Evolutionary conservation across 2,113 vertebrate genomes (phyloP), one percentile per base, ranked within the genome.

Genomic region (Pongo pygmaeus): DNA sequence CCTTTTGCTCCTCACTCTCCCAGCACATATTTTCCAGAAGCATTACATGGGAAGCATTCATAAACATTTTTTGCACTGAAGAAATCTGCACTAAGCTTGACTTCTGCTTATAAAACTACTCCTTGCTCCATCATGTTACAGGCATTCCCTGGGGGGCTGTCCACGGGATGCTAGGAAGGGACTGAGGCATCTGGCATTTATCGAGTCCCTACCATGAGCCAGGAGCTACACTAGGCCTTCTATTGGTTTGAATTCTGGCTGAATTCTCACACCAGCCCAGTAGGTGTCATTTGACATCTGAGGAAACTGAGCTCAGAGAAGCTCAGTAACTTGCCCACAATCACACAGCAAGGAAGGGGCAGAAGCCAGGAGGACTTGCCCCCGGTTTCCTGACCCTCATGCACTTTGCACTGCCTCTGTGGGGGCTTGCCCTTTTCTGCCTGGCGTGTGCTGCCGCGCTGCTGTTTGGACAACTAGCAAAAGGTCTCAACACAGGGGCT

Each of bases 281-380:
- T 6, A 83, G 12, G 23, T 70, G 64, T 92, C 25, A 86, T 50
- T 87, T 91, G 89, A 61, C 87, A 89, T 40, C 59, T 57, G 74
- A 92, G 61, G 61, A 97, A 64, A 88, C 38, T 8, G 89, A 92
- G 75, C 57, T 40, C 70, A 84, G 59, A 95, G 91, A 83, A 80
- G 55, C 40, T 89, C 25, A 85, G 67, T 69, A 70, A 94, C 57
- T 87, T 70, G n/a, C 9, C 70, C 13, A 46, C 11, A 17, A 43
- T 91, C 74, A n/a, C 35, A 32, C 35, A 80, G 18, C 55, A 59
- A 91, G 46, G 23, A 81, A 87, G 38, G 18, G 48, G 16, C 52
- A 86, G 55, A 94, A 91, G 38, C 25, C 55, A 81, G 27, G 32
- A 75, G 46, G 40, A 52, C 14, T 52, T 8, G 32, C 55, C 52